These are phyloP conservation scores for Drosophila repleta DNA, from an alignment of 1,140 invertebrate genomes.

Conservation along the genomic window DNA sequence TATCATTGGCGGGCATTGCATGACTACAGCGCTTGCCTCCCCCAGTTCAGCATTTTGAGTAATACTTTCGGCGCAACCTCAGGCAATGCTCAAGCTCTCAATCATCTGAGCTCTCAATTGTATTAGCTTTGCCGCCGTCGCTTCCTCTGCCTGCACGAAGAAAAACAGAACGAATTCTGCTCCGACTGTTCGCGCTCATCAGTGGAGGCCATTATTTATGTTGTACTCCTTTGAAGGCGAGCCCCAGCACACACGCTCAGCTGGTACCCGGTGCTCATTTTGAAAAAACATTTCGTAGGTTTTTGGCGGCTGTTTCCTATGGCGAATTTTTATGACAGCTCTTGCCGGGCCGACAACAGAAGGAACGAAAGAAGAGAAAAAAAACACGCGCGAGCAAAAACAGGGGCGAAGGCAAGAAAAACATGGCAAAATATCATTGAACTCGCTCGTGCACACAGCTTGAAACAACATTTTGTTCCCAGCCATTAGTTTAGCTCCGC, in stretches of 20 bases:
- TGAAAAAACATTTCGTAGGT: conserved; percentile 57
- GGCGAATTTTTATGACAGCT: conserved; percentile 79
- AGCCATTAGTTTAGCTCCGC: conserved; percentile 69
- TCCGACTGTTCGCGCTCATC: conserved; percentile 50
- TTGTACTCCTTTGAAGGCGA: conserved; percentile 70
- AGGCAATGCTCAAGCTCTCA: conserved; percentile 66
- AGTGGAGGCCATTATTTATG: conserved; percentile 73
- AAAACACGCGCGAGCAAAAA: conserved; percentile 16
- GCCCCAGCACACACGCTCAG: conserved; percentile 15
- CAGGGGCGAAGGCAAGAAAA: conserved; percentile 31
- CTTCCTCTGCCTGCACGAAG: background rate
- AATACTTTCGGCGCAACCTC: conserved; percentile 49
- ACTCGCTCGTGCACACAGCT: conserved; percentile 78
- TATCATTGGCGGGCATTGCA: conserved; percentile 57
- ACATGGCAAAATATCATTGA: conserved; percentile 67
- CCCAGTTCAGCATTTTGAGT: conserved; percentile 41
- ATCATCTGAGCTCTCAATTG: conserved; percentile 54
- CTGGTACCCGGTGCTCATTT: conserved; percentile 52
- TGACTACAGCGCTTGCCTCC: conserved; percentile 21
- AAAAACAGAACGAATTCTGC: conserved; percentile 35
- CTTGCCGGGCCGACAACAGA: conserved; percentile 20
- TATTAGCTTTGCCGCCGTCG: conserved; percentile 9
- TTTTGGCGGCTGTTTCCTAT: conserved; percentile 73
- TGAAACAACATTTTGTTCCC: conserved; percentile 78
- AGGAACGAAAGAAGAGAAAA: conserved; percentile 28